Conservation (phyloP, 2,888 invertebrate species). For the Pardosa pseudoannulata region DNA sequence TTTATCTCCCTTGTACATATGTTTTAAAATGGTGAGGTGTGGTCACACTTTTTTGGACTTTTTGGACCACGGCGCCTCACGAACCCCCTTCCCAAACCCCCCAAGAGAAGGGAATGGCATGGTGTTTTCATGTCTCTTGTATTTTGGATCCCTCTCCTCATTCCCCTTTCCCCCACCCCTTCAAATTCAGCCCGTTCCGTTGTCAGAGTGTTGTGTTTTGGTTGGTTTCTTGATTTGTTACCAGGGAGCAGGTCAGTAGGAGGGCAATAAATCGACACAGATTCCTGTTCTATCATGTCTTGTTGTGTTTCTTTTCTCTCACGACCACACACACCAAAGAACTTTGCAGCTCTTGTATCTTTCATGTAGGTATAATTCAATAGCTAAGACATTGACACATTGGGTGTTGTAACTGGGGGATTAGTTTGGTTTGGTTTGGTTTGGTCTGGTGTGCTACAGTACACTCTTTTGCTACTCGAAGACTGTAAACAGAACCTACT, state of each 20-base stretch:
- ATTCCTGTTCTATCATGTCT: constrained; percentile 66
- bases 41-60: constrained; percentile 52
- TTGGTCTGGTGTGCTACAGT: no score
- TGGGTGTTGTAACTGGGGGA: no score
- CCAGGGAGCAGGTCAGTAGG: constrained; percentile 72
- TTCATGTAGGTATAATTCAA: no score
- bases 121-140: neutral
- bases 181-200: constrained; percentile 52
- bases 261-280: constrained; percentile 72
- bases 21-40: constrained; percentile 57
- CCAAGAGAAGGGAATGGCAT: neutral
- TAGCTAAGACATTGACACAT: no score
- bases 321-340: no score
- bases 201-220: constrained; percentile 67
- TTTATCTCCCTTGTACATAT: constrained; percentile 65
- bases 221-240: constrained; percentile 70
- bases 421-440: no score
- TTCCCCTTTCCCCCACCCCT: neutral
- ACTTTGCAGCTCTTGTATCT: no score
- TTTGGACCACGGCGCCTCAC: constrained; percentile 53
- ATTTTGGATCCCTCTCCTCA: neutral
- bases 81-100: neutral
- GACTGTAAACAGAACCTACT: no score
- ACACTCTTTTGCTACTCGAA: no score
- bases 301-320: constrained; percentile 23